These are phyloP conservation scores for Trematomus loennbergii DNA, from an alignment of 2,113 vertebrate genomes.

Conservation along the genomic window DNA sequence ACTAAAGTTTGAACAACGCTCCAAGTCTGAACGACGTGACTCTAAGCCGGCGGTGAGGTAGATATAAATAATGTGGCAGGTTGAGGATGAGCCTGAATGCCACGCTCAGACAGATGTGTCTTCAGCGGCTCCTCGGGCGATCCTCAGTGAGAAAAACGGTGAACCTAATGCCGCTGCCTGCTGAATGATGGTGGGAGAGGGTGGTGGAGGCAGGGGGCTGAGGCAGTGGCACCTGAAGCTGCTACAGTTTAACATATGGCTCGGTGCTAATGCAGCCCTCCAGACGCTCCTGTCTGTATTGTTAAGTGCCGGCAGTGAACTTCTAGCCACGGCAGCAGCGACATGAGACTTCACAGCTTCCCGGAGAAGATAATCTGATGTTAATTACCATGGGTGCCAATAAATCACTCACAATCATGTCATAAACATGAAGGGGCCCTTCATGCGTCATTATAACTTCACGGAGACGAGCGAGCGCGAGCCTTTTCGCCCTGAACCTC, in stretches of 20 bases:
- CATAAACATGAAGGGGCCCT: constrained; percentile 73
- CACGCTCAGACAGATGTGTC: constrained; percentile 34
- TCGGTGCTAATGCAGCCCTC: constrained; percentile 63
- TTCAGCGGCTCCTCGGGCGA: constrained; percentile 9
- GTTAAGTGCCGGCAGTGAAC: constrained; percentile 62
- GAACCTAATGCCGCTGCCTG: constrained; percentile 35
- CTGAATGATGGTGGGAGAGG: constrained; percentile 43
- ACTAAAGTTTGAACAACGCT: background rate
- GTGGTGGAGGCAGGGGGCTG: constrained; percentile 36
- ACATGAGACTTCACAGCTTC: constrained; percentile 63
- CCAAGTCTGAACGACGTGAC: background rate
- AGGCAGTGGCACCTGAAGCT: constrained; percentile 42
- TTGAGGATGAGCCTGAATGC: constrained; percentile 23
- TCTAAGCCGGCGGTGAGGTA: background rate
- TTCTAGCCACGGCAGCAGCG: constrained; percentile 34
- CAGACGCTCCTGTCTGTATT: constrained; percentile 46
- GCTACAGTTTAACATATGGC: constrained; percentile 63
- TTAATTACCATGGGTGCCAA: constrained; percentile 68
- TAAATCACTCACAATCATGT: constrained; percentile 74
- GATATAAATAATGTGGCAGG: constrained; percentile 18
- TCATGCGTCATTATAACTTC: constrained; percentile 73
- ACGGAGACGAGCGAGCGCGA: constrained; percentile 41
- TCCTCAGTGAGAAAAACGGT: constrained; percentile 22
- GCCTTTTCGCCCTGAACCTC: constrained; percentile 50
- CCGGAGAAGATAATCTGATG: constrained; percentile 70